Evolutionary conservation across 2,797 vertebrate genomes (phyloP), one percentile per base, ranked within the genome.

Genomic region (Dendrocincla tyrannina): DNA sequence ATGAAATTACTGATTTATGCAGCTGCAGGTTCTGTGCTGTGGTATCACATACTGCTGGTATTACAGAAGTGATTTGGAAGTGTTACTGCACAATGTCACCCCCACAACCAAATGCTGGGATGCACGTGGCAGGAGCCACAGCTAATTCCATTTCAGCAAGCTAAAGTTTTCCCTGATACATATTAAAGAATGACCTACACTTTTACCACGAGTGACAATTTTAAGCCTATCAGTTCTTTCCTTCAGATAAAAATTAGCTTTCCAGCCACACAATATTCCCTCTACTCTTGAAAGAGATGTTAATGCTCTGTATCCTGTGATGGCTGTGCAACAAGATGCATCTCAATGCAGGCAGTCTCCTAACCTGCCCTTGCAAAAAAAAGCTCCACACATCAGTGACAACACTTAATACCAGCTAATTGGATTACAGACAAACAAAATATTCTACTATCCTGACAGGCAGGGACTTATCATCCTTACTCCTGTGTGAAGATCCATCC

Each of bases 101-200:
- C 5, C 24, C 28, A 41, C 18, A 56, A 49, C 12, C 25, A 49
- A 68, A 64, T 3, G 8, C 0, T 20, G 22, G 24, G 23, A 41
- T 12, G 13, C 8, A 13, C 0, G 0, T 20, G 20, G 7, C 23
- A 67, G 23, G 10, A 81, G n/a, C 10, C 30, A 67, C 27, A n/a
- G 72, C 49, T 68, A 81, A 84, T 35, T 10, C 18, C 32, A 60
- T 41, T 49, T 66, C 58, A 58, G 59, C 12, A 91, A 96, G 23
- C 17, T 63, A 15, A 63, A 68, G 27, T 33, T 56, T 49, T 85
- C 42, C 42, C 28, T 58, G 22, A 80, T 35, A 24, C 9, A 7
- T 44, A 66, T 18, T 58, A 32, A 83, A 66, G 33, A 60, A 59
- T 35, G 1, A 68, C 39, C 8, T 88, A 47, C 27, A 55, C 20